Base-by-base conservation (phyloP, 2,797 vertebrate genomes). In the Knipowitschia caucasica region DNA sequence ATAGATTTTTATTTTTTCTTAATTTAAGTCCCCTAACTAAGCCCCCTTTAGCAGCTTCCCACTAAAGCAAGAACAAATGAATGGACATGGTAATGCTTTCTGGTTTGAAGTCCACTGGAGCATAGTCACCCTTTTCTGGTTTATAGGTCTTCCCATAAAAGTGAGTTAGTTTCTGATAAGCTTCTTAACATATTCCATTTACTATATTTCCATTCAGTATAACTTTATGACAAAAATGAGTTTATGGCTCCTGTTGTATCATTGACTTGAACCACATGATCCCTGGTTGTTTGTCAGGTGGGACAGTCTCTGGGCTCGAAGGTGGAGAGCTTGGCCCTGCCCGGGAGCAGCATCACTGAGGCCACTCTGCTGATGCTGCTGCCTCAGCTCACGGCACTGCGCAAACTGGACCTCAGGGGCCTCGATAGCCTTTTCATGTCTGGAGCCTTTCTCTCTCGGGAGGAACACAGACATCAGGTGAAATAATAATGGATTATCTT, bases 371-470 rank as follows among this genome's bases (percentile, higher is more conserved):
- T 91, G 67, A 51, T 62, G 11, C 80, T 92, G 4, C 47, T 90
- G 7, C 79, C 89, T 3, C 79, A 71, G 38, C 92, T 93, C 45
- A 91, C 87, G 0, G 62, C 71, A 42, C 89, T 95, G 21, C 83
- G 71, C 18, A 75, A 72, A 40, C 75, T 95, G 54, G 84, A 92
- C 68, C 88, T 95, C 53, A 74, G 86, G 0, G 85, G 92, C 38
- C 86, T 87, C 61, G 86, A 92, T 75, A 92, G 92, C 75, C 91
- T 91, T 62, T 93, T 92, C 60, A 84, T 80, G 75, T 90, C 91
- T 0, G 78, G 90, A 46, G 80, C 70, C 0, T 88, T 92, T 50
- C 86, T 93, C 7, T 88, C 88, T 53, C 80, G 76, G 46, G 88
- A 90, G 0, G 85, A 93, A 61, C 90, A 73, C 7, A 68, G 78